A percentile compares a stretch with the other conserved stretches of the same genome.
Conservation (phyloP, 2,113 vertebrate genomes). For the Rana temporaria region DNA sequence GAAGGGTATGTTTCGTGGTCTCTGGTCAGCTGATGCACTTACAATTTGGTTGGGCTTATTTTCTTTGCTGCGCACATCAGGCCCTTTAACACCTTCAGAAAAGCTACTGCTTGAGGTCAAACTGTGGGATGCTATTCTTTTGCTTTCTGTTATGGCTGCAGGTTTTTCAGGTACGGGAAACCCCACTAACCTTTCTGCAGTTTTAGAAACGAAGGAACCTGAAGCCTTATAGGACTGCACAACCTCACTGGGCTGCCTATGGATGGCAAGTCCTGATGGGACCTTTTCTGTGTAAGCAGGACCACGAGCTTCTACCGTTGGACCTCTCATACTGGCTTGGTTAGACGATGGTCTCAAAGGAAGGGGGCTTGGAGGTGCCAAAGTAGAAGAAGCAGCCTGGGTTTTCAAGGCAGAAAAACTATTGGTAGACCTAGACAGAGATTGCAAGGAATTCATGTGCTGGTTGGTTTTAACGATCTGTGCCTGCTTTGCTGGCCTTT, state of each 20-base stretch:
- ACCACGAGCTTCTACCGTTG: slow-evolving; percentile 60
- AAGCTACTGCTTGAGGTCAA: slow-evolving; percentile 83
- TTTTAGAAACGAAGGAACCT: slow-evolving; percentile 71
- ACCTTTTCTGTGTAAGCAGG: slow-evolving; percentile 71
- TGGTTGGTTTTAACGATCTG: slow-evolving; percentile 97
- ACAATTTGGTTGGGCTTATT: slow-evolving; percentile 68
- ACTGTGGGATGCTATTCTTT: slow-evolving; percentile 81
- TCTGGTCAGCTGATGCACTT: slow-evolving; percentile 74
- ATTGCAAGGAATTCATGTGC: slow-evolving; percentile 81
- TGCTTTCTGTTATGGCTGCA: slow-evolving; percentile 70
- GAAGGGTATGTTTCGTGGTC: slow-evolving; percentile 85
- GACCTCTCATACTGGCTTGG: slow-evolving; percentile 54
- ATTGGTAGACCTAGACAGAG: slow-evolving; percentile 63
- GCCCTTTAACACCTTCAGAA: slow-evolving; percentile 82
- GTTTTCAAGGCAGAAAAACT: slow-evolving; percentile 66
- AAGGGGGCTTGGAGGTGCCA: slow-evolving; percentile 83
- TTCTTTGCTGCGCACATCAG: slow-evolving; percentile 86
- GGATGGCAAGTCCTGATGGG: slow-evolving; percentile 59
- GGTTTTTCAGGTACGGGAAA: slow-evolving; percentile 67
- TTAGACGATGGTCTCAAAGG: slow-evolving; percentile 72
- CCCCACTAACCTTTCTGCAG: slow-evolving; percentile 69
- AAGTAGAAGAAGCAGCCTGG: slow-evolving; percentile 67
- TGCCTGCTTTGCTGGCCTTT: slow-evolving; percentile 91
- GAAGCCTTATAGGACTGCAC: slow-evolving; percentile 60
- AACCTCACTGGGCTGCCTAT: slow-evolving; percentile 67